Evolutionary conservation across 2,888 invertebrate species (phyloP).

Genomic region (Syritta pipiens): DNA sequence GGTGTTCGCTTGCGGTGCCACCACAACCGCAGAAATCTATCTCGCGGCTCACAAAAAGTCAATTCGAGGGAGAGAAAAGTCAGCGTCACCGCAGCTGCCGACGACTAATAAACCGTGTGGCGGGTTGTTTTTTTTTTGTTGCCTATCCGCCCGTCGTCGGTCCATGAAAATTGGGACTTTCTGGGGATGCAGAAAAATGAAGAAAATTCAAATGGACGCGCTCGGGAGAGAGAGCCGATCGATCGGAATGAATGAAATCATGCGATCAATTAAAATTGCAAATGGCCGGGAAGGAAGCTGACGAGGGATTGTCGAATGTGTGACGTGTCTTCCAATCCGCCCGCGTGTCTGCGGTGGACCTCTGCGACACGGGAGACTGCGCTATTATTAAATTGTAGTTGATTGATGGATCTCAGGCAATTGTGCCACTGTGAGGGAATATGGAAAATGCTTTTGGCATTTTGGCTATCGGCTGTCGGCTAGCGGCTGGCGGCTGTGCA

Average conservation of each 20-base stretch:
- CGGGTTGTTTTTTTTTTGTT: too few relatives aligned
- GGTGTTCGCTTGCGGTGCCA: slow-evolving; percentile 9
- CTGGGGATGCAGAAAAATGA: slow-evolving; percentile 15
- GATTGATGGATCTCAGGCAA: slow-evolving; percentile 67
- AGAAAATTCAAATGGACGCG: slow-evolving; percentile 40
- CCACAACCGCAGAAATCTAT: slow-evolving; percentile 48
- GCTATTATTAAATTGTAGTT: slow-evolving; percentile 60
- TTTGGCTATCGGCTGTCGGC: too few relatives aligned
- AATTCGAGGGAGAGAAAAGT: background rate
- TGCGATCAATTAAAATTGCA: slow-evolving; percentile 68
- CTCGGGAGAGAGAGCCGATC: slow-evolving; percentile 44
- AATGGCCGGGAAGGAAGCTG: slow-evolving; percentile 39
- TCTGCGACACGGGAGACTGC: background rate
- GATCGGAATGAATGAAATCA: slow-evolving; percentile 68
- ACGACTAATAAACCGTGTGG: slow-evolving; percentile 6
- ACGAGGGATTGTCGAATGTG: slow-evolving; percentile 27
- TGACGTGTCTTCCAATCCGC: too few relatives aligned
- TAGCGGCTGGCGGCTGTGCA: slow-evolving; percentile 9
- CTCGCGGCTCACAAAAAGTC: background rate
- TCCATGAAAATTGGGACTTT: slow-evolving; percentile 4
- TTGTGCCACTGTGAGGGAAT: slow-evolving; percentile 67
- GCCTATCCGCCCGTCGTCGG: background rate
- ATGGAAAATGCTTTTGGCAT: slow-evolving; percentile 68
- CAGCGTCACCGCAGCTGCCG: background rate
- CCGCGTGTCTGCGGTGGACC: background rate